A percentile compares a stretch with the other conserved stretches of the same genome.
Conservation (phyloP, 2,113 vertebrate genomes). For the Fulmarus glacialis region DNA sequence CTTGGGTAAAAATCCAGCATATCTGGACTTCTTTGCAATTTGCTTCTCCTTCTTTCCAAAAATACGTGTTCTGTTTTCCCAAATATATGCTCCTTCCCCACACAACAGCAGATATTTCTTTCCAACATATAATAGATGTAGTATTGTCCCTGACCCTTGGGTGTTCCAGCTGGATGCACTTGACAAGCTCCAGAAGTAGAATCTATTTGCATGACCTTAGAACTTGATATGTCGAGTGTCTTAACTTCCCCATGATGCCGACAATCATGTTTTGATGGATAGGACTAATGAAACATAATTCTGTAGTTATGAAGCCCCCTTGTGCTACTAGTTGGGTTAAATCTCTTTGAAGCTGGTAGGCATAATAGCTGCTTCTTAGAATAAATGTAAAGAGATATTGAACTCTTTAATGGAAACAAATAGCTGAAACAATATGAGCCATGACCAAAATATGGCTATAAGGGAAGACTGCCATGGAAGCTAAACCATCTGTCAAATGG, state of each 20-base stretch:
- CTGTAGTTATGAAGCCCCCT: conserved; percentile 4
- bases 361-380: background rate
- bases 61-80: background rate
- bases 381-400: conserved; percentile 3
- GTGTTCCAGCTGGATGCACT: conserved; percentile 30
- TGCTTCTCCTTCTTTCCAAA: background rate
- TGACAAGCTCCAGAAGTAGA: background rate
- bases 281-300: conserved; percentile 44
- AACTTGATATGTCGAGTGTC: conserved; percentile 6
- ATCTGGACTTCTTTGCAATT: background rate
- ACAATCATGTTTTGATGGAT: conserved; percentile 45
- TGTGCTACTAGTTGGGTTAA: background rate
- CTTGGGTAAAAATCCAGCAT: background rate
- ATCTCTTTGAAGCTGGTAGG: conserved; percentile 25
- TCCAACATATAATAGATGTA: background rate
- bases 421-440: conserved; percentile 13
- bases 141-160: background rate
- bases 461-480: background rate
- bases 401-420: conserved; percentile 10
- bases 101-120: background rate
- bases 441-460: conserved; percentile 11
- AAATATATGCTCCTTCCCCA: background rate
- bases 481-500: background rate
- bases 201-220: conserved; percentile 49
- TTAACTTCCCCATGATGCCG: background rate